Evolutionary conservation across 2,113 vertebrate genomes (phyloP).

Genomic region (Toxotes chatareus): DNA sequence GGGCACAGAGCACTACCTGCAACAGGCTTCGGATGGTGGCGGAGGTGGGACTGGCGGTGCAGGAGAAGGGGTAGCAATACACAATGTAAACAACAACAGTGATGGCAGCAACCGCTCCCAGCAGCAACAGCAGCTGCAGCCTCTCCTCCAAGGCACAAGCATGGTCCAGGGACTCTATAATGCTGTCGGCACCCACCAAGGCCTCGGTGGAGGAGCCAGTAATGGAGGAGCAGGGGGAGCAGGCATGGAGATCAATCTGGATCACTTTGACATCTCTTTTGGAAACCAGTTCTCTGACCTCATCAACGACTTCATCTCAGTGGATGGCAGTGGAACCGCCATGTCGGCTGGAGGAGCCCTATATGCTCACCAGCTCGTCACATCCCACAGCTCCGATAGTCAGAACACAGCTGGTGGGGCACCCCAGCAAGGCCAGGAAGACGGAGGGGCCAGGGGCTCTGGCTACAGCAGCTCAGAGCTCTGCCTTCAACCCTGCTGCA

Average conservation of each 20-base stretch:
- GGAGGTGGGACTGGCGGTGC: slow-evolving; percentile 57
- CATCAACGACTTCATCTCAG: slow-evolving; percentile 98
- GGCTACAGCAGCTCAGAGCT: slow-evolving; percentile 93
- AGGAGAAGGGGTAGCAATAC: slow-evolving; percentile 77
- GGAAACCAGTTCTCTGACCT: slow-evolving; percentile 99
- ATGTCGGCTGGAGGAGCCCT: slow-evolving; percentile 84
- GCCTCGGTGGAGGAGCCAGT: slow-evolving; percentile 73
- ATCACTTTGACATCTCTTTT: slow-evolving; percentile 99
- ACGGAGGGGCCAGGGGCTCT: slow-evolving; percentile 86
- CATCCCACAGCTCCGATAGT: slow-evolving; percentile 84
- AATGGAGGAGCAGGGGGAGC: slow-evolving; percentile 84
- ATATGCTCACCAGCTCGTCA: slow-evolving; percentile 95
- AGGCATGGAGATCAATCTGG: slow-evolving; percentile 98
- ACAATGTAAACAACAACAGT: slow-evolving; percentile 85
- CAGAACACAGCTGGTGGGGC: slow-evolving; percentile 79
- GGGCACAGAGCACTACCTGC: slow-evolving; percentile 92
- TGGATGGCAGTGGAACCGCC: slow-evolving; percentile 90
- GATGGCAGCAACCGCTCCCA: slow-evolving; percentile 75
- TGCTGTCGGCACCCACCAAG: slow-evolving; percentile 87
- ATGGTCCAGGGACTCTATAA: slow-evolving; percentile 97
- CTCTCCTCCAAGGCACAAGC: slow-evolving; percentile 90
- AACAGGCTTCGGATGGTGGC: slow-evolving; percentile 78
- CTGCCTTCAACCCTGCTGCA: slow-evolving; percentile 96
- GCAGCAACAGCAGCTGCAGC: slow-evolving; percentile 86
- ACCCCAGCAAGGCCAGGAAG: slow-evolving; percentile 83